Conservation (phyloP, 35 echinoderm and acorn worm species). For the Lytechinus variegatus region DNA sequence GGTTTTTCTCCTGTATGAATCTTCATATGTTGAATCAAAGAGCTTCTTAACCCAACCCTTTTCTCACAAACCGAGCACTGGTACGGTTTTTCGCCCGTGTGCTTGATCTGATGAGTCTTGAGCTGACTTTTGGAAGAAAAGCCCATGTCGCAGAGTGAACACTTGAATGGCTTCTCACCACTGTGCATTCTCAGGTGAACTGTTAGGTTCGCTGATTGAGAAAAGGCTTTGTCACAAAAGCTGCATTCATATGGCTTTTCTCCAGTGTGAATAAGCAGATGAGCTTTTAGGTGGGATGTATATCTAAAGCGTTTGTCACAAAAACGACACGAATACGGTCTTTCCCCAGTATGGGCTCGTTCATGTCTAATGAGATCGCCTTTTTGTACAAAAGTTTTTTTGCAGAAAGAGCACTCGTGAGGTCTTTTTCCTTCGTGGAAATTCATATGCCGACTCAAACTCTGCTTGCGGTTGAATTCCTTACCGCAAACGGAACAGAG, state of each 20-base stretch:
- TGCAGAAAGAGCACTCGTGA: not conserved
- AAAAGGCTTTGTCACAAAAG: not conserved
- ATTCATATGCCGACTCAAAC: not conserved
- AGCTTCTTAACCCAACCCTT: not conserved
- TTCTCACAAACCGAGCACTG: constrained; percentile 53
- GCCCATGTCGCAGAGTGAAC: not conserved
- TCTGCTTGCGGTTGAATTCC: not conserved
- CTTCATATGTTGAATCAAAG: constrained; percentile 49
- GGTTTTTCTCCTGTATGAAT: not conserved
- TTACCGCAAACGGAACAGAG: not conserved
- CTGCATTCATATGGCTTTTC: not conserved
- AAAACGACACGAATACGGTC: not conserved
- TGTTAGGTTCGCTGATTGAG: not conserved
- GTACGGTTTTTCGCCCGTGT: constrained; percentile 46
- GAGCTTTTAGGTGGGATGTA: not conserved
- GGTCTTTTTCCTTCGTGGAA: not conserved
- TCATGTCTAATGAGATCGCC: not conserved
- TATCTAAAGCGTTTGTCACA: not conserved
- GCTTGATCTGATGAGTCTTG: constrained; percentile 21
- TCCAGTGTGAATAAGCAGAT: no score
- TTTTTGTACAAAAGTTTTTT: not conserved
- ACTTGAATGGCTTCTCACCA: not conserved
- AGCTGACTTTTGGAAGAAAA: not conserved
- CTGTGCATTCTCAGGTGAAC: not conserved
- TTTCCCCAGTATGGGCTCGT: no score